Evolutionary conservation across 2,113 vertebrate genomes (phyloP).

Genomic region (Hydrochoerus hydrochaeris): DNA sequence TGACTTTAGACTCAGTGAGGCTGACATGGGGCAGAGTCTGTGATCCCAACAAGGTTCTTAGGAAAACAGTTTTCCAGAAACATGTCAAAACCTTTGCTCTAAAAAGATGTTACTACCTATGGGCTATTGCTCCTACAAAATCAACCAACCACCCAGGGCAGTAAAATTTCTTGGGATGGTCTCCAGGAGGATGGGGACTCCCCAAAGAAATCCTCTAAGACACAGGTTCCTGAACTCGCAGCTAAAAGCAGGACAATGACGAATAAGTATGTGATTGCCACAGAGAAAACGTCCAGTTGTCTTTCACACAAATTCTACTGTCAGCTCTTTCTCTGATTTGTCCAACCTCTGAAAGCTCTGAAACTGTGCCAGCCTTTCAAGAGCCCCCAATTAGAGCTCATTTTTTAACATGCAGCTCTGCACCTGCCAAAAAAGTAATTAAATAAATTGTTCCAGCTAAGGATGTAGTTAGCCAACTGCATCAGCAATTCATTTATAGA

Average conservation of each 20-base stretch:
- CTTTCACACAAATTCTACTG: background rate
- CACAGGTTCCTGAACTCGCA: background rate
- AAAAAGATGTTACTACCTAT: rapidly evolving
- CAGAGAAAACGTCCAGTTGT: background rate
- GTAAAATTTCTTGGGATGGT: background rate
- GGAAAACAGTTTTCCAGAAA: rapidly evolving
- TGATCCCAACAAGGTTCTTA: background rate
- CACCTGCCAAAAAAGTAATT: conserved; percentile 65
- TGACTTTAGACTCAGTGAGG: background rate
- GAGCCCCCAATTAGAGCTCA: conserved; percentile 55
- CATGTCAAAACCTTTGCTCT: background rate
- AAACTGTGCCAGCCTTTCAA: conserved; percentile 42
- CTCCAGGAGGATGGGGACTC: background rate
- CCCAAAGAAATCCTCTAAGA: rapidly evolving
- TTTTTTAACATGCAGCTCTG: conserved; percentile 57
- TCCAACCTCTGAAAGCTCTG: conserved; percentile 34
- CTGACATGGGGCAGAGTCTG: rapidly evolving
- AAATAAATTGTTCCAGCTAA: conserved; percentile 64
- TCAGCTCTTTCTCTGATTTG: background rate
- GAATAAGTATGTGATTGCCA: background rate
- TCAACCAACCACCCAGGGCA: background rate
- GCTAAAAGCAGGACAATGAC: background rate
- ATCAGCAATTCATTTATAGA: conserved; percentile 59
- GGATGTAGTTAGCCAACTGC: conserved; percentile 19
- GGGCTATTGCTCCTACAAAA: rapidly evolving